phyloP scores from a whole-genome alignment of 2,888 invertebrate genomes.

The Psylliodes chrysocephalus region DNA sequence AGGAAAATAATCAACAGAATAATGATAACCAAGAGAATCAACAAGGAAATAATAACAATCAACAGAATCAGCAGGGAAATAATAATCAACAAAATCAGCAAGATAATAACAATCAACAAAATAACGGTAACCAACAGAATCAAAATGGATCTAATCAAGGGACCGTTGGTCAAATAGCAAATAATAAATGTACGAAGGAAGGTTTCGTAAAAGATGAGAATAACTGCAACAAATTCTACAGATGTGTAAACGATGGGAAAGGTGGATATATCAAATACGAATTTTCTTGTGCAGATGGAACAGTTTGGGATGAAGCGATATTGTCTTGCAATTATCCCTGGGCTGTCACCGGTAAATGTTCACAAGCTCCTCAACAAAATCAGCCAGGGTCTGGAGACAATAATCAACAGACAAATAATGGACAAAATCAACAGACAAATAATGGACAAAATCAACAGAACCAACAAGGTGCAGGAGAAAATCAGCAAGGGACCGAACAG shows the following conservation, averaged over 20 bases:
- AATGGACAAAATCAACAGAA: slow-evolving; percentile 28
- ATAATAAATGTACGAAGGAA: slow-evolving; percentile 61
- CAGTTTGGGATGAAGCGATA: slow-evolving; percentile 77
- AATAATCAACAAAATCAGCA: slow-evolving; percentile 30
- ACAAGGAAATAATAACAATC: not conserved
- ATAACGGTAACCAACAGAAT: slow-evolving; percentile 9
- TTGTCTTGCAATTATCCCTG: slow-evolving; percentile 78
- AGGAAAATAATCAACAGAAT: slow-evolving; percentile 22
- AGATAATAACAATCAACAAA: slow-evolving; percentile 29
- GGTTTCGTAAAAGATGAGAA: slow-evolving; percentile 71
- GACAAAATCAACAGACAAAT: slow-evolving; percentile 35
- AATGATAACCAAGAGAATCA: slow-evolving; percentile 9
- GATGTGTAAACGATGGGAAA: slow-evolving; percentile 74
- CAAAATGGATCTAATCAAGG: not conserved
- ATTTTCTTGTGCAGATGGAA: slow-evolving; percentile 79
- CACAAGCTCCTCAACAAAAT: slow-evolving; percentile 10
- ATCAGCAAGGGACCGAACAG: slow-evolving; percentile 33
- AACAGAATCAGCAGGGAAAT: slow-evolving; percentile 23
- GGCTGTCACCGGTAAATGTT: slow-evolving; percentile 62
- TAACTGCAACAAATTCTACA: slow-evolving; percentile 79
- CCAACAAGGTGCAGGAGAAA: slow-evolving; percentile 35
- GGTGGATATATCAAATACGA: slow-evolving; percentile 73
- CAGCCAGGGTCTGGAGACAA: slow-evolving; percentile 28
- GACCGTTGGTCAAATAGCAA: not conserved
- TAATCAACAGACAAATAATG: too few relatives aligned